Conservation (phyloP, 2,797 vertebrate species). For the Eulemur rubriventer region DNA sequence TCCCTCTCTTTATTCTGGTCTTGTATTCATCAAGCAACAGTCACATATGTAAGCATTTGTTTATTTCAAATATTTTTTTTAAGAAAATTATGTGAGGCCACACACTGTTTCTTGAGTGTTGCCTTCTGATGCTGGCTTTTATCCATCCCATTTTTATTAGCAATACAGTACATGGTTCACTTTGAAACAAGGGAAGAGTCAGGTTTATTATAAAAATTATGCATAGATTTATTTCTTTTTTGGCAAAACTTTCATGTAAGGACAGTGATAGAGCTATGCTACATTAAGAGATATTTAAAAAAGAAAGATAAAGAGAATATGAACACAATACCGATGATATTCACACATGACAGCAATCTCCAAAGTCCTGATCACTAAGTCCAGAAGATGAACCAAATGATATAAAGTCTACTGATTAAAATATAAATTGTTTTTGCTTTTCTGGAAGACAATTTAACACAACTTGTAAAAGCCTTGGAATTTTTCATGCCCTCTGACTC, state of each 20-base stretch:
- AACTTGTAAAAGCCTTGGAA: not conserved
- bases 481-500: not conserved
- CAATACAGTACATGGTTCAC: not conserved
- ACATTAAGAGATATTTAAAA: not conserved
- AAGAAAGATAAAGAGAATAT: not conserved
- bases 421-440: not conserved
- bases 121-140: not conserved
- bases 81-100: not conserved
- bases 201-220: not conserved
- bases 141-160: not conserved
- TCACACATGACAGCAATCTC: not conserved
- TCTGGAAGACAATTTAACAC: not conserved
- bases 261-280: not conserved
- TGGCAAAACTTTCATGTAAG: slow-evolving; percentile 3
- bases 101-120: not conserved
- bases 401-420: not conserved
- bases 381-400: not conserved
- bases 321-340: not conserved
- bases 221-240: not conserved
- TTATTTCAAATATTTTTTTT: not conserved
- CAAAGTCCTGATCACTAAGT: not conserved
- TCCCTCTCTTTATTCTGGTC: not conserved
- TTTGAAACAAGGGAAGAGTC: not conserved
- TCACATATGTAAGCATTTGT: not conserved
- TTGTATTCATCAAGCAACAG: not conserved